Evolutionary conservation across 2,888 invertebrate species (phyloP), one percentile per base, ranked within the genome.

Genomic region (Pocota personata): DNA sequence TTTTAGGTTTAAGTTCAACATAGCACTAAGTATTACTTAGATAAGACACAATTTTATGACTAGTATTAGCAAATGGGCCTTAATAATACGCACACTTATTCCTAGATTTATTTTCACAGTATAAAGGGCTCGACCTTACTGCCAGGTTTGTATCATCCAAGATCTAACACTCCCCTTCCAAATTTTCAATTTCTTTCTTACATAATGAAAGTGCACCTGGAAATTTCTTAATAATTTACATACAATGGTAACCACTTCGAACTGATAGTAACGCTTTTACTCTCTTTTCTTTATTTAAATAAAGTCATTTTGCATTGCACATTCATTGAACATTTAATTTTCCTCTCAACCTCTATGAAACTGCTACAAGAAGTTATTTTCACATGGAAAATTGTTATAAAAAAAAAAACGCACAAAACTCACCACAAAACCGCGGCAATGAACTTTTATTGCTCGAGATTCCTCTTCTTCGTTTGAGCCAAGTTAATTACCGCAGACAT

Each of bases 401-500:
- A 14, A n/a, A 27, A 57, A n/a, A n/a, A 32, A 16, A 32, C 52
- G 21, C 30, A 62, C 55, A 55, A 50, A 35, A 57, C 37, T 43
- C 35, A 40, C 55, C 19, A 66, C n/a, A 46, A 58, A 40, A 66
- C 1, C 14, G 24, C 60, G 35, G 62, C 57, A 72, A 79, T 58
- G 64, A 79, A 64, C 64, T 48, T 62, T 58, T 57, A 57, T 71
- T 60, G 19, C 16, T 5, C 5, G 52, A n/a, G 32, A 43, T 55
- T 40, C 6, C 10, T 60, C 52, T 48, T 37, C 43, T 48, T 48
- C 50, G 48, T 35, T n/a, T 21, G 4, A 37, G 27, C n/a, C 32
- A 19, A 50, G 55, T 57, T 76, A 80, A 76, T 72, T 66, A 84
- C 75, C 27, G 12, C 57, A 40, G 37, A 66, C 66, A 50, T 60